These are phyloP conservation scores for Motacilla tschutschensis DNA, from an alignment of 2,113 vertebrate genomes.

Conservation along the genomic window DNA sequence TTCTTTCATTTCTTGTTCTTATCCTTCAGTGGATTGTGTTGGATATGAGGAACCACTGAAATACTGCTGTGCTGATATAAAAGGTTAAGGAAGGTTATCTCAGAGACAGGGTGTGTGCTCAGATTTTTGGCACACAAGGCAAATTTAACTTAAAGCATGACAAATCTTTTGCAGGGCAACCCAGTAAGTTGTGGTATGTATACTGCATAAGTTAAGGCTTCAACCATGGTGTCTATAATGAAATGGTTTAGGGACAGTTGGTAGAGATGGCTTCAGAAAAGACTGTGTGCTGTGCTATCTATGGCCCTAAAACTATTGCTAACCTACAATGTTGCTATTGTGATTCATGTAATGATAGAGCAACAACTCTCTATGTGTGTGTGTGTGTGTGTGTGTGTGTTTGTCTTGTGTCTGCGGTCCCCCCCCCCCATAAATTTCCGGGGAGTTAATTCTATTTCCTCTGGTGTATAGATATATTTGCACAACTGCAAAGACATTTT, in stretches of 20 bases:
- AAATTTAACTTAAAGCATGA: neutral
- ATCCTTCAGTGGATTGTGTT: neutral
- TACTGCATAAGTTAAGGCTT: neutral
- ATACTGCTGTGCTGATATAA: neutral
- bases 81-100: slow-evolving; percentile 22
- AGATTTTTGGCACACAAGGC: neutral
- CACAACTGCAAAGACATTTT: neutral
- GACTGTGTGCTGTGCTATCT: neutral
- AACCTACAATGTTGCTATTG: neutral
- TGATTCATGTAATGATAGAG: neutral
- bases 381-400: neutral
- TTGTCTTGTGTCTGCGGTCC: neutral
- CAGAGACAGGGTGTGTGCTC: neutral
- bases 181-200: neutral
- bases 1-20: slow-evolving; percentile 20
- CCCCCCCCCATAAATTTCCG: neutral
- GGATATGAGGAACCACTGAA: neutral
- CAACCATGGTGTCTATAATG: neutral
- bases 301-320: neutral
- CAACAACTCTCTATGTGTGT: neutral
- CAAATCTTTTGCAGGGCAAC: neutral
- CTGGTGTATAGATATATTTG: neutral
- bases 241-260: neutral
- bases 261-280: neutral
- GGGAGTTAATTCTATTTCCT: neutral